Base-by-base conservation (phyloP, 2,797 vertebrate genomes). In the Notolepis coatsorum region DNA sequence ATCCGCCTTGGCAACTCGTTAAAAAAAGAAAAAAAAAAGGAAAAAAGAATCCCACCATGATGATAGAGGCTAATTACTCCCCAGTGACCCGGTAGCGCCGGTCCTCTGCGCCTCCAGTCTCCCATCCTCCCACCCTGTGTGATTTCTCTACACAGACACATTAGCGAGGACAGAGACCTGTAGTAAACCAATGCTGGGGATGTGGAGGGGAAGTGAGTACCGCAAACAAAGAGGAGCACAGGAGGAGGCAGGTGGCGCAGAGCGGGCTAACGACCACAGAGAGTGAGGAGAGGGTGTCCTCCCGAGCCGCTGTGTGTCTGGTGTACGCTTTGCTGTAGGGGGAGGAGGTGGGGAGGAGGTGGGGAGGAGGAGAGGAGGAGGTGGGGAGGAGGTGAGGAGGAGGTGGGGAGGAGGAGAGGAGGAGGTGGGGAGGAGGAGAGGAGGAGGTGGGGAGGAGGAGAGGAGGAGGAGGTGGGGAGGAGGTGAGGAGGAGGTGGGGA, bases 31-130 rank as follows among this genome's bases (percentile, higher is more conserved):
- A n/a, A n/a, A n/a, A n/a, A n/a, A n/a, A n/a, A n/a, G n/a, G n/a
- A n/a, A n/a, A n/a, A n/a, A n/a, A n/a, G n/a, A n/a, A n/a, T n/a
- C n/a, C 13, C 56, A 59, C 75, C 50, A 60, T 67, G 57, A 77
- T 71, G 66, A 59, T 60, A 49, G 51, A 60, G 38, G 71, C 72
- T 88, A 86, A 90, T 84, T 87, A 84, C 67, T 86, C 75, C 81
- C 77, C 1, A 20, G 75, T 55, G 82, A 78, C 50, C 62, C 57
- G 61, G 58, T 58, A 15, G 39, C 67, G 43, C 51, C 52, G 56
- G 35, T 46, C 41, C 68, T 55, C 39, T 43, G 7, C 73, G 48
- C 55, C 33, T 59, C 38, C 30, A 28, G 7, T 33, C 73, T 63
- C 55, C 77, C 64, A 73, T 75, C 77, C 72, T 75, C 75, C n/a